Percentiles rank a stretch among this genome's conserved stretches.
phyloP scores from a whole-genome alignment of 92 coral and sea anemone genomes.

The Diadumene lineata region DNA sequence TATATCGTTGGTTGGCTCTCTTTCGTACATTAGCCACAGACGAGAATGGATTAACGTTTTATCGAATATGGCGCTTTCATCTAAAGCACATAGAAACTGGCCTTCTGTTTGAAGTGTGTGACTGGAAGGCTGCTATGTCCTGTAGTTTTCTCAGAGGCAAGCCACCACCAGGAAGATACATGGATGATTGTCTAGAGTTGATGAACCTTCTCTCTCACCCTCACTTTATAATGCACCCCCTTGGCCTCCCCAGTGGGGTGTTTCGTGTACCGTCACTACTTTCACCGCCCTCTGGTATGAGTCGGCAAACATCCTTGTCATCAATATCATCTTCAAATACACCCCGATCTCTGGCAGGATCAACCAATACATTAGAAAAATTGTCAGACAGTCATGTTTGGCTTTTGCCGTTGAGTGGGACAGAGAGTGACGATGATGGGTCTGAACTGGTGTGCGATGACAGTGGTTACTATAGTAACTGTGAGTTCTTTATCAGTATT shows the following conservation, averaged over 20 bases:
- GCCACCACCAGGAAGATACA: slow-evolving; percentile 65
- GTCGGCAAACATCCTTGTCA: slow-evolving; percentile 65
- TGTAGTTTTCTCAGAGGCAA: slow-evolving; percentile 82
- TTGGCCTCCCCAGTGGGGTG: slow-evolving; percentile 56
- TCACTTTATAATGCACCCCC: slow-evolving; percentile 87
- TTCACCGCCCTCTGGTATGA: slow-evolving; percentile 45
- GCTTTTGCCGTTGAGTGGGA: slow-evolving; percentile 54
- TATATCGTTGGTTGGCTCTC: slow-evolving; percentile 87
- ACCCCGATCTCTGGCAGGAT: slow-evolving; percentile 46
- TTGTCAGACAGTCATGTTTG: slow-evolving; percentile 27
- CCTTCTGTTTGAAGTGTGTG: slow-evolving; percentile 81
- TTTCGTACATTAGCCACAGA: slow-evolving; percentile 72
- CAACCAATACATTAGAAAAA: slow-evolving; percentile 34
- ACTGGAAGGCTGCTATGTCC: slow-evolving; percentile 99
- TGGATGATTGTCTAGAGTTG: slow-evolving; percentile 79
- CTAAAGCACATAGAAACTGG: slow-evolving; percentile 81
- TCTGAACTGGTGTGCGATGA: slow-evolving; percentile 83
- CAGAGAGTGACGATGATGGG: slow-evolving; percentile 86
- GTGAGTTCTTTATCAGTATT: slow-evolving; percentile 86
- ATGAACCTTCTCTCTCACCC: slow-evolving; percentile 85
- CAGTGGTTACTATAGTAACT: slow-evolving; percentile 85
- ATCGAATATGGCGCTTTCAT: slow-evolving; percentile 93
- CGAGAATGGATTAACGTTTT: slow-evolving; percentile 87
- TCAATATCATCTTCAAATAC: slow-evolving; percentile 47
- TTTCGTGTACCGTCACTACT: slow-evolving; percentile 26